Evolutionary conservation across 2,113 vertebrate species (phyloP).

Genomic region (Lampris megalopsis): DNA sequence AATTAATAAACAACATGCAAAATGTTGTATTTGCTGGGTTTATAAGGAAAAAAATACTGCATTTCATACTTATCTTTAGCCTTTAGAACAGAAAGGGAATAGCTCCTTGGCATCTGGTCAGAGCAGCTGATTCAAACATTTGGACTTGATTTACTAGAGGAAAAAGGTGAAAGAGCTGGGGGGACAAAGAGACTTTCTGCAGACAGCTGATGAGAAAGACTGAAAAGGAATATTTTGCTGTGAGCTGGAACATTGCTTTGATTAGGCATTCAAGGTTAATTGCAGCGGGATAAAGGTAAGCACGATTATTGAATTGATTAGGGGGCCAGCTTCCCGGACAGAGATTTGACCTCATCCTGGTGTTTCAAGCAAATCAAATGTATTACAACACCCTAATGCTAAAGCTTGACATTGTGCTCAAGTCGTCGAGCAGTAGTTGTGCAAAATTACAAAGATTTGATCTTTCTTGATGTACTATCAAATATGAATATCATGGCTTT

Average conservation of each 20-base stretch:
- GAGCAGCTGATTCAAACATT: slow-evolving; percentile 46
- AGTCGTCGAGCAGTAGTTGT: no score
- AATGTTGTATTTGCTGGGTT: neutral
- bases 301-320: slow-evolving; percentile 50
- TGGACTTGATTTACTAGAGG: slow-evolving; percentile 46
- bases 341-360: slow-evolving; percentile 44
- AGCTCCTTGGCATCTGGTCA: slow-evolving; percentile 5
- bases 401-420: neutral
- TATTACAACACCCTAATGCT: neutral
- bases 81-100: slow-evolving; percentile 7
- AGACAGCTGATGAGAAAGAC: slow-evolving; percentile 37
- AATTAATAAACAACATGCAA: neutral
- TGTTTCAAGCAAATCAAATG: slow-evolving; percentile 27
- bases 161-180: slow-evolving; percentile 30
- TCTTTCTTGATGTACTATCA: no score
- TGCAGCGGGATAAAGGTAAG: slow-evolving; percentile 45
- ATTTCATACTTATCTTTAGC: slow-evolving; percentile 18
- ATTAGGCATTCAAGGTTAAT: slow-evolving; percentile 57
- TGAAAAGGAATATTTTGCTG: slow-evolving; percentile 31
- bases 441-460: no score
- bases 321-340: slow-evolving; percentile 34
- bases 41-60: slow-evolving; percentile 8
- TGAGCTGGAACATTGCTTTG: slow-evolving; percentile 32
- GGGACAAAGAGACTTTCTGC: slow-evolving; percentile 12
- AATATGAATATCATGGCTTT: no score